phyloP scores from a whole-genome alignment of 2,888 invertebrate species.

The Thecocarcelia acutangulata region DNA sequence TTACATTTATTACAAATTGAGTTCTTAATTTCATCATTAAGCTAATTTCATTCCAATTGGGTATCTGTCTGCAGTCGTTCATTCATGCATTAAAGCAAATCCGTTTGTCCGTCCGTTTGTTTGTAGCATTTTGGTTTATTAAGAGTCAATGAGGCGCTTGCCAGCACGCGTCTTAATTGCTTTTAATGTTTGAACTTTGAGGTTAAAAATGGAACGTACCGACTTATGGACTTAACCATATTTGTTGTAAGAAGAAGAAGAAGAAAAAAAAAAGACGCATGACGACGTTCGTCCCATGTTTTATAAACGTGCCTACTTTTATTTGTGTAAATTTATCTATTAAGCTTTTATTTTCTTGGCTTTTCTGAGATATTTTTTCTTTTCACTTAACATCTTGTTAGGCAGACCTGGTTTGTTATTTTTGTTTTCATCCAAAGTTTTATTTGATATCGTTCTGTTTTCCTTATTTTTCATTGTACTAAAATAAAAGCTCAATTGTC shows the following conservation, averaged over 20 bases:
- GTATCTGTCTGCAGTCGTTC: constrained; percentile 8
- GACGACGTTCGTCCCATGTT: constrained; percentile 24
- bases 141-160: constrained; percentile 69
- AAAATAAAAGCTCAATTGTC: constrained; percentile 33
- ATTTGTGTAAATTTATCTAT: constrained; percentile 26
- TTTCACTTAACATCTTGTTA: constrained; percentile 37
- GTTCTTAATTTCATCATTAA: constrained; percentile 6
- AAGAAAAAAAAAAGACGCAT: constrained; percentile 46
- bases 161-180: constrained; percentile 80
- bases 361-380: constrained; percentile 19
- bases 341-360: constrained; percentile 1
- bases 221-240: constrained; percentile 27
- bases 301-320: constrained; percentile 36
- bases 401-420: constrained; percentile 12
- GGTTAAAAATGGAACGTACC: constrained; percentile 73
- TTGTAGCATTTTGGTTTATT: constrained; percentile 54
- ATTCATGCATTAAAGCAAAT: neutral
- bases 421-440: constrained; percentile 40
- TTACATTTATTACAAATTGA: neutral
- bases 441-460: constrained; percentile 21
- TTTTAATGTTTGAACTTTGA: constrained; percentile 79
- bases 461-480: constrained; percentile 16
- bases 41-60: constrained; percentile 41
- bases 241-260: neutral
- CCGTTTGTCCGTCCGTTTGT: constrained; percentile 13